Evolutionary conservation across 2,113 vertebrate genomes (phyloP).

Genomic region (Mola mola): DNA sequence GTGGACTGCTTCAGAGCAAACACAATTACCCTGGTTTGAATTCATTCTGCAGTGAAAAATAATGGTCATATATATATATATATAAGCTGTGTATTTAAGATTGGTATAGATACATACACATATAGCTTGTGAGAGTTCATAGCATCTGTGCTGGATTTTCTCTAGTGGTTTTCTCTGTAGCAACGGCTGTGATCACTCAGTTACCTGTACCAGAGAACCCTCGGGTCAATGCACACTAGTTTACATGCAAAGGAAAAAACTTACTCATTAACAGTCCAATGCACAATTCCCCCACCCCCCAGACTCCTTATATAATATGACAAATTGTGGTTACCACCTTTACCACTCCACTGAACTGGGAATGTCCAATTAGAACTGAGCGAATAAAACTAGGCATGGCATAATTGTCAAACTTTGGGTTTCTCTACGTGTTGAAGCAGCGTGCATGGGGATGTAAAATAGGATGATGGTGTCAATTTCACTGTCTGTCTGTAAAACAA

Average conservation of each 20-base stretch:
- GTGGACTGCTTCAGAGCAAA: constrained; percentile 28
- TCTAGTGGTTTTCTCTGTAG: constrained; percentile 25
- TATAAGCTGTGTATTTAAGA: neutral
- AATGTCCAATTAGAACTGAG: neutral
- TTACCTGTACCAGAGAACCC: constrained; percentile 28
- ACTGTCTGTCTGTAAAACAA: too few relatives aligned
- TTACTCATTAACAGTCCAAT: constrained; percentile 6
- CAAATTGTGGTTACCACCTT: neutral
- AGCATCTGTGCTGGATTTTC: constrained; percentile 26
- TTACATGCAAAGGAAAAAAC: constrained; percentile 7
- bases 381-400: neutral
- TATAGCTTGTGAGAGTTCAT: constrained; percentile 9
- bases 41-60: constrained; percentile 30
- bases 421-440: too few relatives aligned
- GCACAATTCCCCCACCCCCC: neutral
- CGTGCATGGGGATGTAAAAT: too few relatives aligned
- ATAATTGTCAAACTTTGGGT: neutral
- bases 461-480: too few relatives aligned
- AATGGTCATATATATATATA: neutral
- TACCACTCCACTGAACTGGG: neutral
- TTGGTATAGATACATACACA: constrained; percentile 3
- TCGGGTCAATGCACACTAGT: constrained; percentile 23
- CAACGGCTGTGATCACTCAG: constrained; percentile 51
- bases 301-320: constrained; percentile 4
- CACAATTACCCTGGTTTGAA: constrained; percentile 31